Evolutionary conservation across 1,140 invertebrate genomes (phyloP).

Genomic region (Eueides isabella): DNA sequence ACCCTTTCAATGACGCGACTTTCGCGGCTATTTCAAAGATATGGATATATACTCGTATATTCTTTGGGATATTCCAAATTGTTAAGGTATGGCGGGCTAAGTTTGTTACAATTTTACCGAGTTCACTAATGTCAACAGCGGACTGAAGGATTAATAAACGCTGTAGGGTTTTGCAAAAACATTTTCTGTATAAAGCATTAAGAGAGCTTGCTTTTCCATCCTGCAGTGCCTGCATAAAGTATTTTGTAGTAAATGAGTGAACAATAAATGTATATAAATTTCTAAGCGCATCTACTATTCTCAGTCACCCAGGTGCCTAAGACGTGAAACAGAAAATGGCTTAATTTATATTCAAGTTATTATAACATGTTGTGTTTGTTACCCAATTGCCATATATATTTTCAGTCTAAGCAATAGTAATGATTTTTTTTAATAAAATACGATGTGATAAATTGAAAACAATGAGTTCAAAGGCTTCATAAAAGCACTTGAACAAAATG

Average conservation of each 20-base stretch:
- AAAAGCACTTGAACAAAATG: not conserved
- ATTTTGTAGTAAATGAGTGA: not conserved
- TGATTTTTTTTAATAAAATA: not conserved
- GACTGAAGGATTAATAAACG: constrained; percentile 15
- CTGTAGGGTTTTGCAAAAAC: constrained; percentile 20
- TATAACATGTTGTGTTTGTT: not conserved
- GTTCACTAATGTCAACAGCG: constrained; percentile 8
- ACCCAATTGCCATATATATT: not conserved
- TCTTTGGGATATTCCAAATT: not conserved
- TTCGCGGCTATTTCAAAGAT: not conserved
- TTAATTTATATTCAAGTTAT: not conserved
- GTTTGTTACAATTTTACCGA: constrained; percentile 9
- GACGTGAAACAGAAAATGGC: not conserved
- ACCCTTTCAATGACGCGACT: not conserved
- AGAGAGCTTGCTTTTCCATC: constrained; percentile 8
- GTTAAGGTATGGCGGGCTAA: not conserved
- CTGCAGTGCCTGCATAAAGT: not conserved
- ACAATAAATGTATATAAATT: not conserved
- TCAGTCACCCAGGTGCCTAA: not conserved
- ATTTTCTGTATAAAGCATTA: constrained; percentile 16
- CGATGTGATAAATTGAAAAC: too few species aligned
- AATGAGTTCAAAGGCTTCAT: too few species aligned
- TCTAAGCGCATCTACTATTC: not conserved
- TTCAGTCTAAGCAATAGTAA: too few species aligned
- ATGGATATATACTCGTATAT: not conserved